Percentiles rank a stretch among this genome's conserved stretches.
Evolutionary conservation across 2,797 vertebrate species (phyloP).

Genomic region (Sebastes itinus): DNA sequence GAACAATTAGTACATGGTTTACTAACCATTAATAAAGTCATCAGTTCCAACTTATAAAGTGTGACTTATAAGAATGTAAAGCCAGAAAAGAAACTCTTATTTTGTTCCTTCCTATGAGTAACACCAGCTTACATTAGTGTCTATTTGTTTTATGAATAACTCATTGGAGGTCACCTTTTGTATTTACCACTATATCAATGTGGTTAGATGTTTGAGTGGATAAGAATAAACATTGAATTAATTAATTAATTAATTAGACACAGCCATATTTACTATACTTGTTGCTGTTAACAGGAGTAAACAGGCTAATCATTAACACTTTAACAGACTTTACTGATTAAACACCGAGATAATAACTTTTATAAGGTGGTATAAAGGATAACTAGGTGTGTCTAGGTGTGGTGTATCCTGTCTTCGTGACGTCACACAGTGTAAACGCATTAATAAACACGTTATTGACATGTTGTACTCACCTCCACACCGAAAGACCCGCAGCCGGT

Average conservation of each 20-base stretch:
- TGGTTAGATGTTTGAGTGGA: neutral
- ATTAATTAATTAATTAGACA: no score
- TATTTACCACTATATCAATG: neutral
- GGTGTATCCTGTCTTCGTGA: accelerated
- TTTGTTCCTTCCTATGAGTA: no score
- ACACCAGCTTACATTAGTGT: neutral
- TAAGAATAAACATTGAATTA: neutral
- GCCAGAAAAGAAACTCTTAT: no score
- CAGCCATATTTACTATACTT: no score
- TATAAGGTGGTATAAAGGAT: neutral
- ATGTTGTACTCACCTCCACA: conserved; percentile 88
- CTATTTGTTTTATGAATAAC: neutral
- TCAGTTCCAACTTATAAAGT: no score
- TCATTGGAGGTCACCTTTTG: neutral
- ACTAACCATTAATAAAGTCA: no score
- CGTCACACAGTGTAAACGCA: neutral
- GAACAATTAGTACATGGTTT: neutral
- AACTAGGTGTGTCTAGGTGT: accelerated
- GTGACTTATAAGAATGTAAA: neutral
- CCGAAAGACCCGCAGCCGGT: conserved; percentile 89
- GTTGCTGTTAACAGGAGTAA: neutral
- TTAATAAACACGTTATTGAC: neutral
- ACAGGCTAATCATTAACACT: neutral
- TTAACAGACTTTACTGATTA: neutral
- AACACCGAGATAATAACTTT: neutral